Percentiles rank a stretch among this genome's conserved stretches.
Conservation (phyloP, 1,140 invertebrate genomes). For the Drosophila mayri region DNA sequence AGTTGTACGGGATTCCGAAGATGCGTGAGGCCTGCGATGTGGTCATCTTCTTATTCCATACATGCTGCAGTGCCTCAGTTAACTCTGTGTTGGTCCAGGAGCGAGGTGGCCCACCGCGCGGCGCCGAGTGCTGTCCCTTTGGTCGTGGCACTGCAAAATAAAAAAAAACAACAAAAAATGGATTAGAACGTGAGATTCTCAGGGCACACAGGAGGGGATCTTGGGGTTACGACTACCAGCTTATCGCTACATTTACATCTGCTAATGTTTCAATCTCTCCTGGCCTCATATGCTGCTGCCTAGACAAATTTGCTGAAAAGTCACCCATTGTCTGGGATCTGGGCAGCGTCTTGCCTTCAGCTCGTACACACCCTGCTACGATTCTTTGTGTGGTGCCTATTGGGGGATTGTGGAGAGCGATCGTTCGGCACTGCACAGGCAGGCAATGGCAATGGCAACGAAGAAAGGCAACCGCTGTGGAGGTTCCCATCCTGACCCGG, state of each 20-base stretch:
- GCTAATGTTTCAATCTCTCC: constrained; percentile 84
- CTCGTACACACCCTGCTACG: constrained; percentile 69
- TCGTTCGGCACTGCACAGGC: constrained; percentile 19
- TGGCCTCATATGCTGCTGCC: constrained; percentile 71
- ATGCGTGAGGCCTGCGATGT: constrained; percentile 95
- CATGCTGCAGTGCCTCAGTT: constrained; percentile 94
- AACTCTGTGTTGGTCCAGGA: constrained; percentile 96
- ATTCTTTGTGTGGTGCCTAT: constrained; percentile 61
- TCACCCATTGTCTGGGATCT: constrained; percentile 64
- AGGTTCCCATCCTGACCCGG: constrained; percentile 62
- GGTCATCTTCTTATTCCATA: constrained; percentile 98
- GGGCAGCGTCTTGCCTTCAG: constrained; percentile 43
- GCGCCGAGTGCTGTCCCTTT: constrained; percentile 95
- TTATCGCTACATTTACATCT: constrained; percentile 69
- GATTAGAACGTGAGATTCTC: constrained; percentile 16
- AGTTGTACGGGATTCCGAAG: constrained; percentile 96
- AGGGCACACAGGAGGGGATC: constrained; percentile 1
- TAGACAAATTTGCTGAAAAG: constrained; percentile 67
- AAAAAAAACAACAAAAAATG: constrained; percentile 8
- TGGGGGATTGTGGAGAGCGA: constrained; percentile 11
- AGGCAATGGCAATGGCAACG: constrained; percentile 11
- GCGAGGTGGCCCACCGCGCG: constrained; percentile 93
- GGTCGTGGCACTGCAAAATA: constrained; percentile 88
- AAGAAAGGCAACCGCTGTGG: constrained; percentile 53
- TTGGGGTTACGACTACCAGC: constrained; percentile 24